Evolutionary conservation across 2,113 vertebrate genomes (phyloP), one percentile per base, ranked within the genome.

Genomic region (Tauraco erythrolophus): DNA sequence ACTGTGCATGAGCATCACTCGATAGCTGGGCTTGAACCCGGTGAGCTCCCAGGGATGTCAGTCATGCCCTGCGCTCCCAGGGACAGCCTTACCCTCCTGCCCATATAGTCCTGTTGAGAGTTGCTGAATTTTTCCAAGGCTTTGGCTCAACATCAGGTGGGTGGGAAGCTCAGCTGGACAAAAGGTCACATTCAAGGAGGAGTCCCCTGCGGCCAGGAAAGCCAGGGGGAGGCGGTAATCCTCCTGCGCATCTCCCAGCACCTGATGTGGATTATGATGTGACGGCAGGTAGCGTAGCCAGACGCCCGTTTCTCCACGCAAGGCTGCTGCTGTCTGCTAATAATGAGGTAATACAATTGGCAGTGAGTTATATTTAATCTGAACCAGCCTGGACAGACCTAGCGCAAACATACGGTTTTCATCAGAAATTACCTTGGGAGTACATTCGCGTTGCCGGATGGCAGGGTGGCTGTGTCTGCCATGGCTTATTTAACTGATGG

Each of bases 261-360:
- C 50, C 13, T 89, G 65, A 53, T 14, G 0, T 51, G 53, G 90
- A 17, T 95, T 81, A 66, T 0, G 46, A 75, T 8, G 91, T 97
- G 91, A 39, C 2, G 7, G 74, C 68, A 83, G 76, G 60, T 61
- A 71, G 37, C 1, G 6, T 25, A 87, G 94, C 95, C 97, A 94
- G 96, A 96, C 81, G 9, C 56, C 33, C 10, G 1, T 61, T 58
- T 65, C 83, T 83, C 81, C 75, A 54, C 11, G 16, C 83, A 66
- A 35, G 69, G 88, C 92, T 83, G 91, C 92, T 93, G 89, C 94
- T 46, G 79, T 78, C 91, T 97, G 83, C 90, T 95, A 25, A 31
- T 62, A 23, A 80, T 96, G 97, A 98, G 95, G 84, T 97, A 92
- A 96, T 79, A 62, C 39, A 89, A 86, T 97, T 53, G 94, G 97